Percentiles rank a stretch among this genome's conserved stretches.
Conservation (phyloP, 2,888 invertebrate genomes). For the Hyalella azteca region DNA sequence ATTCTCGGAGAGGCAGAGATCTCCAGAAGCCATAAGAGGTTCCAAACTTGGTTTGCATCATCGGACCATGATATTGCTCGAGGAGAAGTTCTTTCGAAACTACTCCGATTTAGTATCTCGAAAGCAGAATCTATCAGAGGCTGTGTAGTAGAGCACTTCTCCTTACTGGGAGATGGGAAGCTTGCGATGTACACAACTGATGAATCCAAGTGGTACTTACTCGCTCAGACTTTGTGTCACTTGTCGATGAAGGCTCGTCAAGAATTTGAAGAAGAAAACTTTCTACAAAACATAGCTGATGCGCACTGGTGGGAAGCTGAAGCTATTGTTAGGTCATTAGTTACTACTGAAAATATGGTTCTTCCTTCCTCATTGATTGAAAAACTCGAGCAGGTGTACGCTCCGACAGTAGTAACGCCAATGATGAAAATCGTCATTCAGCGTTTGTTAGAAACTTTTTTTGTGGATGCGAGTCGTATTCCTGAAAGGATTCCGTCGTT, state of each 20-base stretch:
- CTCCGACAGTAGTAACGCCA: constrained; percentile 41
- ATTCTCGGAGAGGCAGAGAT: constrained; percentile 29
- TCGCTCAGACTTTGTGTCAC: constrained; percentile 12
- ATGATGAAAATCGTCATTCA: constrained; percentile 26
- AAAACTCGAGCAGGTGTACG: constrained; percentile 1
- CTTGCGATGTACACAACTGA: not conserved
- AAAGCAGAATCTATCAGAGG: constrained; percentile 40
- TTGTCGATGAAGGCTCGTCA: constrained; percentile 23
- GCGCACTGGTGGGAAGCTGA: constrained; percentile 54
- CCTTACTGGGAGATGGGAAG: constrained; percentile 35
- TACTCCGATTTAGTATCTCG: not conserved
- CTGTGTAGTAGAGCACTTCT: constrained; percentile 43
- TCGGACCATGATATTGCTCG: constrained; percentile 36
- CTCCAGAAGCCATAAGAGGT: constrained; percentile 44
- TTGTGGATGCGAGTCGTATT: constrained; percentile 43
- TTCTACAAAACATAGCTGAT: constrained; percentile 42
- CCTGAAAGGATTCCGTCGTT: constrained; percentile 51
- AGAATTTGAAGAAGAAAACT: not conserved
- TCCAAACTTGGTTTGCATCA: constrained; percentile 51
- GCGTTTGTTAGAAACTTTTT: constrained; percentile 39
- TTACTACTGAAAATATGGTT: constrained; percentile 37
- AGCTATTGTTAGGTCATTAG: constrained; percentile 34
- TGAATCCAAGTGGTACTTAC: not conserved
- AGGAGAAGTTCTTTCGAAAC: not conserved
- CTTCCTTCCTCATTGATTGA: not conserved